phyloP scores from a whole-genome alignment of 2,113 vertebrate genomes.

The Antechinus flavipes region DNA sequence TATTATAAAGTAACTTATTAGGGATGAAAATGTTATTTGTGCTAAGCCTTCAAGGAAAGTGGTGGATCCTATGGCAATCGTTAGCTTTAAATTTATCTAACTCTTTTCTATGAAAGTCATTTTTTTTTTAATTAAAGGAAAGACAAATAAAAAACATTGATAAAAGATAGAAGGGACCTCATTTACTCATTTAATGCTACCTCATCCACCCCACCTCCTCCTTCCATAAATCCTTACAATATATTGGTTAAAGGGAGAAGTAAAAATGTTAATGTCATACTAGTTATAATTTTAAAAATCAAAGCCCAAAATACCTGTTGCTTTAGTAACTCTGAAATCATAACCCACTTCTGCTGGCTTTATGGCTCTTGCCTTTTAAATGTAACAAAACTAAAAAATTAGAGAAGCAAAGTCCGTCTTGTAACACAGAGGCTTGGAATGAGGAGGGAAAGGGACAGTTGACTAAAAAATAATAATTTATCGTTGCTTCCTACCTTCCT shows the following conservation, averaged over 20 bases:
- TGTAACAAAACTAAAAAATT: slow-evolving; percentile 7
- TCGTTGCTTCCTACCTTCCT: background rate
- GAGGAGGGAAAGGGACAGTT: background rate
- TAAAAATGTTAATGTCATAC: background rate
- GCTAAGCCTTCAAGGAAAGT: background rate
- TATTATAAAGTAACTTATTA: background rate
- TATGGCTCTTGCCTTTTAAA: background rate
- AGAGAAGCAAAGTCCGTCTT: slow-evolving; percentile 15
- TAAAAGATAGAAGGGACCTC: too few species aligned
- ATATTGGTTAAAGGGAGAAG: slow-evolving; percentile 26
- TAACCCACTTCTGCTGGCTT: background rate
- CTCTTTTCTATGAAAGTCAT: background rate
- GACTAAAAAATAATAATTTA: background rate
- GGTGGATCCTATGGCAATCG: background rate
- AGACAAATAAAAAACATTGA: background rate
- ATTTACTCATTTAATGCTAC: too few species aligned
- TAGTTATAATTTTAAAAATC: background rate
- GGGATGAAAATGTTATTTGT: background rate
- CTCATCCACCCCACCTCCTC: background rate
- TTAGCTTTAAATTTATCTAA: background rate
- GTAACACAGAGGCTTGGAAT: slow-evolving; percentile 15
- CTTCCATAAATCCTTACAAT: background rate
- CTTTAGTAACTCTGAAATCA: background rate
- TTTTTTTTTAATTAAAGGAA: background rate
- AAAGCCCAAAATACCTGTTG: background rate